Base-by-base conservation (phyloP, 2,888 invertebrate species). In the Geotrupes spiniger region DNA sequence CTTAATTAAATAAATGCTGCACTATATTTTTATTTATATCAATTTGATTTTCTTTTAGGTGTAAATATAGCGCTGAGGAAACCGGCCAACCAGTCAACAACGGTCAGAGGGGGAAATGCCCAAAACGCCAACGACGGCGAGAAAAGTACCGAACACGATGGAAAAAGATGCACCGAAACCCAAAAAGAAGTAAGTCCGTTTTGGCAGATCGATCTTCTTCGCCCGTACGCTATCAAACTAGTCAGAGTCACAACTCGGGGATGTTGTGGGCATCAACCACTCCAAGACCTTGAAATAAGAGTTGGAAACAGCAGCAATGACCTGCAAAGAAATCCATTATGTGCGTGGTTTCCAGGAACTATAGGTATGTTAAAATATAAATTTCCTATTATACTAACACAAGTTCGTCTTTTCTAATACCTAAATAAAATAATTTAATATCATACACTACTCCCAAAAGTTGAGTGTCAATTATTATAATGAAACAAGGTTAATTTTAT, bases 331-430 rank as follows among this genome's bases (percentile, higher is more conserved):
- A 94, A 93, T 74, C 92, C 92, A 10, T 76, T 94, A 0, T 94
- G 93, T 68, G 92, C 93, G 16, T 94, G 93, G 93, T 92, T 91
- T 71, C 93, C 93, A 2, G 92, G 92, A 48, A 91, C 92, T 4
- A 83, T 92, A 49, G 85, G 87, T 87, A 68, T 78, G 79, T 73
- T n/a, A n/a, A n/a, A n/a, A n/a, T n/a, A n/a, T n/a, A n/a, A n/a
- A n/a, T n/a, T n/a, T n/a, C n/a, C n/a, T n/a, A n/a, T n/a, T n/a
- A n/a, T 42, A n/a, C n/a, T n/a, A n/a, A n/a, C n/a, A n/a, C n/a
- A n/a, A n/a, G n/a, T n/a, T n/a, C n/a, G n/a, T n/a, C n/a, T n/a
- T n/a, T n/a, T n/a, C n/a, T n/a, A n/a, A n/a, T n/a, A n/a, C n/a
- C n/a, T n/a, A n/a, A n/a, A n/a, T n/a, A n/a, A n/a, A n/a, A n/a